Conservation (phyloP, 2,113 vertebrate genomes). For the Entelurus aequoreus region DNA sequence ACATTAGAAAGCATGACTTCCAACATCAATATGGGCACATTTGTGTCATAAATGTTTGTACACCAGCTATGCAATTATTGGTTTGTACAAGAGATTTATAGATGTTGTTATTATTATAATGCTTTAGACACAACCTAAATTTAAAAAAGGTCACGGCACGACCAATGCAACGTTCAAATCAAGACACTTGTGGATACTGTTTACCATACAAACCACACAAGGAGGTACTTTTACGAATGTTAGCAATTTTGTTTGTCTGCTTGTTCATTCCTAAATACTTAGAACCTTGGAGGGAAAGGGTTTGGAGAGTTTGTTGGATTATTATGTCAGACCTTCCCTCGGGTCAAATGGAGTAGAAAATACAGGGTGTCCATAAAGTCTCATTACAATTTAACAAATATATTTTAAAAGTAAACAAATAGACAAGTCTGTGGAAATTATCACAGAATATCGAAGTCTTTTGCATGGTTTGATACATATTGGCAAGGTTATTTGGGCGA, state of each 20-base stretch:
- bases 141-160: not conserved
- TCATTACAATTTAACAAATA: too few species aligned
- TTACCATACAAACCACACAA: not conserved
- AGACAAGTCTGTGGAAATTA: too few species aligned
- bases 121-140: not conserved
- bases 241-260: not conserved
- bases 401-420: too few species aligned
- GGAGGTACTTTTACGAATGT: not conserved
- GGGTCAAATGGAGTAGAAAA: not conserved
- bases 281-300: not conserved
- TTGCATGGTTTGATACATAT: too few species aligned
- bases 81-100: too few species aligned
- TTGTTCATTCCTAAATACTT: not conserved
- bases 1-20: too few species aligned
- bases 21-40: not conserved
- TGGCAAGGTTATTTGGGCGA: too few species aligned
- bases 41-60: too few species aligned
- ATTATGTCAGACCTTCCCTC: not conserved
- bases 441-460: too few species aligned
- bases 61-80: not conserved
- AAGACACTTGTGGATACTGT: not conserved
- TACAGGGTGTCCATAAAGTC: not conserved
- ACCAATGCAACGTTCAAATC: not conserved
- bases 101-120: not conserved
- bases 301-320: not conserved